Evolutionary conservation across 92 coral and sea anemone species (phyloP), one percentile per base, ranked within the genome.

Genomic region (Paramuricea clavata): DNA sequence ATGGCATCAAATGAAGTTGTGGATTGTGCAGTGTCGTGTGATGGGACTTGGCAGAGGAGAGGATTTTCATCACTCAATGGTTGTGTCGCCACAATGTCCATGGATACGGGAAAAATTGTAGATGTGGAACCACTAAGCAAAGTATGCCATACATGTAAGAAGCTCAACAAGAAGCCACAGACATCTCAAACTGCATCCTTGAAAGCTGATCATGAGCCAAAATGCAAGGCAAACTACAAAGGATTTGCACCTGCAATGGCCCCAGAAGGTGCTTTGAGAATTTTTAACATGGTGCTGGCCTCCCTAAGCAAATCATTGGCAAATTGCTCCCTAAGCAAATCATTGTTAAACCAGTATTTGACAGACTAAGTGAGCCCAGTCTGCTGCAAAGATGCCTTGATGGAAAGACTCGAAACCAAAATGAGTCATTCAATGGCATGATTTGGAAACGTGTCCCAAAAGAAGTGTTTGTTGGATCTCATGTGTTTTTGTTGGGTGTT

Each of bases 241-340:
- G 82, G 86, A 31, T 89, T 85, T 30, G 74, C 92, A 75, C 92
- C 81, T 75, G 89, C 81, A 81, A 83, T 76, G 85, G 92, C 65
- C 71, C 78, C 92, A 17, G 92, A 83, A 70, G 89, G 89, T 2
- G 52, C 69, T 47, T 68, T 72, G 31, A 62, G 83, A 62, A 64
- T 82, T 43, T 82, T 82, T 36, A 74, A 50, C 59, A 50, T 50
- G 7, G 59, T 5, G 59, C 59, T 50, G 59, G 59, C 11, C 59
- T 50, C 22, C 59, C 59, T 12, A 50, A 50, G 15, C 4, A 5
- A 5, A 50, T 50, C 12, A 50, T 50, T 50, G 59, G 59, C 22
- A 9, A 50, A n/a, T n/a, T n/a, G n/a, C n/a, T n/a, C n/a, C n/a
- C n/a, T n/a, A n/a, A n/a, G n/a, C n/a, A n/a, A n/a, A n/a, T n/a